These are phyloP conservation scores for Drosophila algonquin DNA, from an alignment of 2,888 invertebrate genomes.

Conservation along the genomic window DNA sequence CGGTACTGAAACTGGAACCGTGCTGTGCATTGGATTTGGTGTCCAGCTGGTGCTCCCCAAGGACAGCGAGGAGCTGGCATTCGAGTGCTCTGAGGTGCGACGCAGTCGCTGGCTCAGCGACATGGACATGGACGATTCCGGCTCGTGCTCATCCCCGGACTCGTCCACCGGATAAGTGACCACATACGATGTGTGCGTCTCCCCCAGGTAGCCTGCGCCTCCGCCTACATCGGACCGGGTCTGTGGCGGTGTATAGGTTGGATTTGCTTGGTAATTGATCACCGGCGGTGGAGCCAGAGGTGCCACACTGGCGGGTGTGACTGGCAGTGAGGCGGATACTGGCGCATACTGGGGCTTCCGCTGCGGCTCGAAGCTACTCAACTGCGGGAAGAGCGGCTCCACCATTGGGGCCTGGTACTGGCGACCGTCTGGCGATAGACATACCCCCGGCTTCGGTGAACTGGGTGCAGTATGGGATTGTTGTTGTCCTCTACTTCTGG, in stretches of 20 bases:
- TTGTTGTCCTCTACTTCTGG: conserved; percentile 52
- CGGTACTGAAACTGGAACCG: neutral
- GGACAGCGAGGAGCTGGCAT: conserved; percentile 65
- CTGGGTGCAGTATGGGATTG: conserved; percentile 48
- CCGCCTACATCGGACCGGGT: neutral
- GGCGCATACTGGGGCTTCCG: conserved; percentile 72
- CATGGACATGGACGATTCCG: conserved; percentile 26
- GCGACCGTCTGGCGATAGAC: conserved; percentile 82
- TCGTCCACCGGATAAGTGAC: conserved; percentile 79
- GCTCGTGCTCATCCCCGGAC: conserved; percentile 69
- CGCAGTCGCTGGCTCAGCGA: conserved; percentile 47
- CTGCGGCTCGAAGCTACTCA: conserved; percentile 74
- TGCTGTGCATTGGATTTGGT: conserved; percentile 69
- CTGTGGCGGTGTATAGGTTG: conserved; percentile 42
- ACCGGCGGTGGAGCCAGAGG: neutral
- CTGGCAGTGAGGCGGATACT: conserved; percentile 14
- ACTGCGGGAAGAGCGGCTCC: conserved; percentile 81
- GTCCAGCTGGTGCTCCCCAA: conserved; percentile 77
- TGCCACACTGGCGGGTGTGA: neutral
- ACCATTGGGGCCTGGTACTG: conserved; percentile 82
- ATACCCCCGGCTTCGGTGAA: conserved; percentile 65
- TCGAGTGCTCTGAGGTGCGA: conserved; percentile 74
- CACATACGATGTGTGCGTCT: conserved; percentile 72
- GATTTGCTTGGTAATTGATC: conserved; percentile 39
- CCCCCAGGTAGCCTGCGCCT: conserved; percentile 57